Evolutionary conservation across 2,797 vertebrate genomes (phyloP).

Genomic region (Lepilemur ruficaudatus): DNA sequence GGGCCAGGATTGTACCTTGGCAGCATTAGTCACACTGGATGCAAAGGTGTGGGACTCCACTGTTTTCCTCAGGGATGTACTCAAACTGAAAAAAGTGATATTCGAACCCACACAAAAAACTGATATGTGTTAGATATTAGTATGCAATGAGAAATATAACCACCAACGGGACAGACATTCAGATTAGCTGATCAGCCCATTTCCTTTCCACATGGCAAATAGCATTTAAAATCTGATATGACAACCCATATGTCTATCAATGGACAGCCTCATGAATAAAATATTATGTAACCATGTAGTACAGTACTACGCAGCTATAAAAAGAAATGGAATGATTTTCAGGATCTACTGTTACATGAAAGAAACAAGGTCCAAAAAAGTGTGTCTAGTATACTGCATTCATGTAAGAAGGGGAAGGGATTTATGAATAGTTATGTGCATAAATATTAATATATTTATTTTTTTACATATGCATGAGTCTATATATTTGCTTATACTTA

Average conservation of each 20-base stretch:
- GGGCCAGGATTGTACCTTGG: too few relatives aligned
- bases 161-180: not conserved
- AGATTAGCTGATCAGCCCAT: not conserved
- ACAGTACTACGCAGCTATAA: not conserved
- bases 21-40: not conserved
- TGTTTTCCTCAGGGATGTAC: not conserved
- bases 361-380: not conserved
- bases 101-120: not conserved
- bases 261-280: not conserved
- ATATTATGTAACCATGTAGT: not conserved
- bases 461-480: not conserved
- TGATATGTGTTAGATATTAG: not conserved
- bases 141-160: not conserved
- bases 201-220: not conserved
- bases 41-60: not conserved
- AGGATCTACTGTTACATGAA: not conserved
- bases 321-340: not conserved
- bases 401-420: not conserved
- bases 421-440: not conserved
- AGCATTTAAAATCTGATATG: not conserved
- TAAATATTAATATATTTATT: not conserved
- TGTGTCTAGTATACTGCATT: not conserved
- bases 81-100: constrained; percentile 19
- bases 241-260: not conserved
- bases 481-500: not conserved